phyloP scores from a whole-genome alignment of 2,113 vertebrate species.

The Archilochus colubris region DNA sequence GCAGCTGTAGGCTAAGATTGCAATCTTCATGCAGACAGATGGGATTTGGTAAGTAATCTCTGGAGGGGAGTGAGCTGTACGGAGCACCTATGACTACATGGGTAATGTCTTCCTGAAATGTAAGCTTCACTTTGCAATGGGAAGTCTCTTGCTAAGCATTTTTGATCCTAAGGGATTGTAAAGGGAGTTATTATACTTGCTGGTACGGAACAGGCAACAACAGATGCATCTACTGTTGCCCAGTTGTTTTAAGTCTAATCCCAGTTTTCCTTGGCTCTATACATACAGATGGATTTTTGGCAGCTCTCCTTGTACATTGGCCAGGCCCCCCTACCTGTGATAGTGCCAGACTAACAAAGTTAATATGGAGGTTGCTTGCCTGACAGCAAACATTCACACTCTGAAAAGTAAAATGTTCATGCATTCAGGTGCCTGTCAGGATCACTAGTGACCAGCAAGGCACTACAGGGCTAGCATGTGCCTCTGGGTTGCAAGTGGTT shows the following conservation, averaged over 20 bases:
- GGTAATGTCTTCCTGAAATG: not conserved
- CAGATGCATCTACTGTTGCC: not conserved
- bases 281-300: not conserved
- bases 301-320: not conserved
- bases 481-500: not conserved
- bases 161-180: not conserved
- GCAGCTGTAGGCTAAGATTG: not conserved
- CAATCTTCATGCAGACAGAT: not conserved
- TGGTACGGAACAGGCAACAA: not conserved
- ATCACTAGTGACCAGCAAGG: not conserved
- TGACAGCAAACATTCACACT: not conserved
- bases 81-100: not conserved
- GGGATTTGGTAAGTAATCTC: not conserved
- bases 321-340: not conserved
- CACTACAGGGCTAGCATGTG: not conserved
- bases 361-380: not conserved
- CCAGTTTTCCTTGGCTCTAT: not conserved
- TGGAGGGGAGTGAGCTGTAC: not conserved
- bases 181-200: not conserved
- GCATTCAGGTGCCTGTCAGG: not conserved
- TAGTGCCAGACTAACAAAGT: not conserved
- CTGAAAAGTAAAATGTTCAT: not conserved
- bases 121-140: not conserved
- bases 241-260: not conserved
- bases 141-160: not conserved